A percentile compares a stretch with the other conserved stretches of the same genome.
Conservation (phyloP, 2,888 invertebrate species). For the Ichneumoninae sp. region DNA sequence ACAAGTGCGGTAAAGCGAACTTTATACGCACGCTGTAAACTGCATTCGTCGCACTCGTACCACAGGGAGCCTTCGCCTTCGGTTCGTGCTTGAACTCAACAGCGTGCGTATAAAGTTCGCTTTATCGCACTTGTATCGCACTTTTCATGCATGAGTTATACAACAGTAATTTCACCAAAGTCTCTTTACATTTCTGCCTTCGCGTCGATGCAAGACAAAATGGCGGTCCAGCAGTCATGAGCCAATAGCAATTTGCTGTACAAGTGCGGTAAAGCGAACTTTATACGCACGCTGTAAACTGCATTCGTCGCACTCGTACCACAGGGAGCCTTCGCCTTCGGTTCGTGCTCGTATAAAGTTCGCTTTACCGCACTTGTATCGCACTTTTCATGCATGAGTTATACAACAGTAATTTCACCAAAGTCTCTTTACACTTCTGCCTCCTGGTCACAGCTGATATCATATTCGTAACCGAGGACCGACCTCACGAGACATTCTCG, state of each 20-base stretch:
- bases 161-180: not conserved
- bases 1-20: too few relatives aligned
- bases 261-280: too few relatives aligned
- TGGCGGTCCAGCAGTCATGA: not conserved
- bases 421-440: not conserved
- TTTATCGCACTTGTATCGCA: not conserved
- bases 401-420: not conserved
- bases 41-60: not conserved
- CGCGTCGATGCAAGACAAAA: not conserved
- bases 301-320: not conserved
- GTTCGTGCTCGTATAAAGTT: too few relatives aligned
- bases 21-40: too few relatives aligned
- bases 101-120: too few relatives aligned
- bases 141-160: not conserved
- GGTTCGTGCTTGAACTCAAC: too few relatives aligned
- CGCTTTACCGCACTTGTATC: too few relatives aligned
- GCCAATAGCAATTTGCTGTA: not conserved
- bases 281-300: too few relatives aligned
- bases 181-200: not conserved
- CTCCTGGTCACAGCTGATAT: slow-evolving; percentile 87
- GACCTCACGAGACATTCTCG: slow-evolving; percentile 88
- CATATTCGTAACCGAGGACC: slow-evolving; percentile 90
- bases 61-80: too few relatives aligned
- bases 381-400: not conserved
- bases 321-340: too few relatives aligned